Evolutionary conservation across 2,888 invertebrate genomes (phyloP), one percentile per base, ranked within the genome.

Genomic region (Protophormia terraenovae): DNA sequence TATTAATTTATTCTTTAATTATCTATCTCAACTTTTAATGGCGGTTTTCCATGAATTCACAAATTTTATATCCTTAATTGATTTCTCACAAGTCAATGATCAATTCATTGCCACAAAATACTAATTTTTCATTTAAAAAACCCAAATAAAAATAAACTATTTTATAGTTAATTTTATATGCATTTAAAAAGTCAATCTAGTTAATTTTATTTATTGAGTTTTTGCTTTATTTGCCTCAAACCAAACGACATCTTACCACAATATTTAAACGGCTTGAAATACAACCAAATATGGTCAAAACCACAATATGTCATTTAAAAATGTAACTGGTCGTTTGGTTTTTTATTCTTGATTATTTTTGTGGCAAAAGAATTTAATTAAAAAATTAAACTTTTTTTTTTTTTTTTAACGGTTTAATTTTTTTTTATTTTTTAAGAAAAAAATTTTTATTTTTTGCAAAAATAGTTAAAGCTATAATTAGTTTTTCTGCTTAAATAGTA

Each of bases 271-370:
- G 66, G 58, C 50, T 47, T 72, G 22, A 38, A 53, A n/a, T n/a
- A n/a, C n/a, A n/a, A 38, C 10, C 67, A 38, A 55, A 79, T 84
- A 71, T 79, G 75, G 83, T 50, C 55, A 79, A 77, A 84, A 84
- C 83, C 79, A 84, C 83, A 79, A 75, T n/a, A 73, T 75, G 79
- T 78, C 78, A 75, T 83, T 83, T 62, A n/a, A n/a, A n/a, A n/a
- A n/a, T n/a, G n/a, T n/a, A n/a, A n/a, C n/a, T n/a, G n/a, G n/a
- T n/a, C n/a, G n/a, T n/a, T n/a, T n/a, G n/a, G n/a, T 53, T 53
- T 53, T 53, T 53, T 14, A 10, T 24, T 24, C 16, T 55, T 12
- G 19, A 1, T 29, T 32, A 3, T 71, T 58, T 35, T 16, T 62
- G 80, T 72, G 80, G 45, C 22, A n/a, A 22, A 64, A 66, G 72